Evolutionary conservation across 2,888 invertebrate genomes (phyloP), one percentile per base, ranked within the genome.

Genomic region (Girardia tigrina): DNA sequence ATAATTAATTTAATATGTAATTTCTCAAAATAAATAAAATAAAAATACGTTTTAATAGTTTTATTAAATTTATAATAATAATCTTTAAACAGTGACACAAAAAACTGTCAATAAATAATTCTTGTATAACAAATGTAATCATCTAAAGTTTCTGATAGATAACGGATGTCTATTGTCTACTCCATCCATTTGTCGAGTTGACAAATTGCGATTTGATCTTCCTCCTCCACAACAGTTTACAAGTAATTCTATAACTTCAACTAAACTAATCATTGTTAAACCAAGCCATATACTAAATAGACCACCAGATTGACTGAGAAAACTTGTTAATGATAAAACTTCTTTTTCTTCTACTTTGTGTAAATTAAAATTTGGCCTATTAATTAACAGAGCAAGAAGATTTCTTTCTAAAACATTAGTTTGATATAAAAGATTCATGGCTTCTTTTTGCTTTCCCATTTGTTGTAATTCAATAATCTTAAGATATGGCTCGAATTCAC

Each of bases 341-440:
- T 77, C 77, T 56, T 77, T 77, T 26, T 77, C 77, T 56, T 77
- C 77, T 0, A 77, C 76, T 36, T 70, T 70, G 42, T 77, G 28
- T 20, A 77, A 20, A 70, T 77, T 72, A 36, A 77, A 77, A 71
- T 77, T 77, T 12, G 77, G 77, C 23, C 76, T 0, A 28, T 42
- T 77, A 23, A 77, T 42, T 26, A 77, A 28, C 14, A 77, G 23
- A 16, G 70, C 75, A 12, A 77, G 20, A 14, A 77, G 26, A 56
- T 77, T 77, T 12, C 76, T 27, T 71, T 77, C 77, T 14, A 77
- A 36, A 20, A 77, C 70, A 26, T n/a, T 29, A 16, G 72, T 42
- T 23, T 77, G 72, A 23, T 77, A 42, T 12, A 77, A 26, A 16
- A 77, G n/a, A 20, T 71, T 27, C 23, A 20, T 42, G 1, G 77